Evolutionary conservation across 2,797 vertebrate species (phyloP), one percentile per base, ranked within the genome.

Genomic region (Alcedo quadribrachys): DNA sequence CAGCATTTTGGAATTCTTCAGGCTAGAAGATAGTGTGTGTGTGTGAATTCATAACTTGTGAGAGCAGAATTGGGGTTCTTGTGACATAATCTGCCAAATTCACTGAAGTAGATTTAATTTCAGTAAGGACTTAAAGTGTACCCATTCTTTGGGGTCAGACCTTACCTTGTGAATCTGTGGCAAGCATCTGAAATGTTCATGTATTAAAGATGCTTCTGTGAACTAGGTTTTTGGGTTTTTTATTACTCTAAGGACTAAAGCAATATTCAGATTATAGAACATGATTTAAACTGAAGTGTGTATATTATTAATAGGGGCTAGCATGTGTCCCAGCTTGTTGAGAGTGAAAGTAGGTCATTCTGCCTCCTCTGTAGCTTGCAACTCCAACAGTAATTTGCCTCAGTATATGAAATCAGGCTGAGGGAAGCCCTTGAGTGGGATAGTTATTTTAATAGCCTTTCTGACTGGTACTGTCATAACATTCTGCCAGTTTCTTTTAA

Each of bases 261-360:
- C 15, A 63, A 20, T 89, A 76, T 81, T 94, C 79, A 81, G 63
- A 92, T 81, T 73, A 69, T 61, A 87, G 48, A 42, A 63, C 40
- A 35, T 77, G 65, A 89, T 53, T 90, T 87, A 85, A 85, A 83
- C 45, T 74, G 89, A 91, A 83, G 70, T 15, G 14, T 85, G 33
- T 92, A 8, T 87, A 76, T 94, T 94, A 87, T 81, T 94, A 83
- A 78, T 85, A 76, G 89, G 48, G 53, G 48, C 69, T 74, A 67
- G 8, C 25, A 82, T 84, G 53, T 81, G 63, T 81, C 48, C 84
- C 75, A 73, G 82, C 74, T 80, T 71, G 15, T 40, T 40, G 75
- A 70, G 70, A 54, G 65, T 84, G 57, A 80, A 96, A 96, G 78
- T 92, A 94, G 91, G 96, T 94, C 79, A 87, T 66, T 83, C 63